Evolutionary conservation across 2,888 invertebrate genomes (phyloP), one percentile per base, ranked within the genome.

Genomic region (Drosophila basisetae): DNA sequence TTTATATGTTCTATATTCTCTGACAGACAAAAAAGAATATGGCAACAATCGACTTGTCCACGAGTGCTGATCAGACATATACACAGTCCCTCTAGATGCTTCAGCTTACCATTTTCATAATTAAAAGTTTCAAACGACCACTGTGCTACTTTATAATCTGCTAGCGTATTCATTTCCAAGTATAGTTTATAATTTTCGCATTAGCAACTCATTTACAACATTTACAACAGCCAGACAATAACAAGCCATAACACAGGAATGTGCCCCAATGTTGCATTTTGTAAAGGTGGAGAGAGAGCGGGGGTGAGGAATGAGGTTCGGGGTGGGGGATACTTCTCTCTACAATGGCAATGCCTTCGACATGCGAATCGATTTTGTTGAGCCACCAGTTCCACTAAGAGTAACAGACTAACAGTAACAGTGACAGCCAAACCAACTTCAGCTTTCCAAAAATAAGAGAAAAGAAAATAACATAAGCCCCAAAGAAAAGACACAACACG

Each of bases 401-500:
- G 31, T 54, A 35, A 53, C 41, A 43, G 56, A 30, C 25, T 54
- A 35, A 53, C 41, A 53, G 49, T n/a, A 53, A 52, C 52, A 52
- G 16, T 56, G 28, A 49, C 61, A 47, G 47, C 28, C 7, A 25
- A 47, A 4, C 47, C 47, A 47, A 47, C 72, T 64, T 73, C 68
- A 37, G 35, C 47, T 58, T 49, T 56, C 35, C 49, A 49, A 72
- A 65, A 62, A 58, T 54, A 11, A 9, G n/a, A 18, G 56, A 41
- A 58, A 37, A 11, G 18, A 33, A 65, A 41, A 41, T 41, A 56
- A 30, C n/a, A 28, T n/a, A 37, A 62, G 37, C 60, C 50, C 41
- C 58, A 68, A 68, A 79, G 82, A 74, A 79, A 83, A 80, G 89
- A 83, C 83, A 82, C 73, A 82, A 75, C 86, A 83, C 83, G 89